Evolutionary conservation across 2,113 vertebrate genomes (phyloP), one percentile per base, ranked within the genome.

Genomic region (Brachyhypopomus occidentalis): DNA sequence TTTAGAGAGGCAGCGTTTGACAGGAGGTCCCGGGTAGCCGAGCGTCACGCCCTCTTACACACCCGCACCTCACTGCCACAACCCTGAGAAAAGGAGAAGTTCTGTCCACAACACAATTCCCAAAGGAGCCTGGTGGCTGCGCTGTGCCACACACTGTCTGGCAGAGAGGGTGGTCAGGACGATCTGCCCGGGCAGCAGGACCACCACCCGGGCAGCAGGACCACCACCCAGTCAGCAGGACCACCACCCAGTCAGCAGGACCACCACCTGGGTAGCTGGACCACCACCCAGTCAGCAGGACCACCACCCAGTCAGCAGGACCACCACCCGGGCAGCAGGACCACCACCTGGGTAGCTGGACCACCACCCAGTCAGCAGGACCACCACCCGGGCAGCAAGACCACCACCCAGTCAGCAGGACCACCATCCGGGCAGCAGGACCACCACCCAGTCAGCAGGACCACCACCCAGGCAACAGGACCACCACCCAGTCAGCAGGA

Each of bases 41-140:
- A n/a, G n/a, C n/a, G 30, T 30, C 30, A 30, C 30, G 30, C 30
- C 30, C 30, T 3, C 30, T 30, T 3, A 30, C 30, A 30, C 30
- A 30, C 30, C 30, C 58, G 77, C 83, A 20, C 63, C 38, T 72
- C 83, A 77, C 83, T 72, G 73, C 80, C 83, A 75, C 78, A 80
- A n/a, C 71, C 30, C 66, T 63, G 36, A 30, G 30, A 30, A 30
- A 3, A 30, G 30, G 30, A 30, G 30, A 30, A 30, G 30, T 80
- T 85, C 74, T 79, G 73, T 72, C 48, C 6, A 66, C 41, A 16
- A 16, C 60, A 62, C 82, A 84, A 82, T 82, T 83, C 83, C 77
- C 63, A 38, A 64, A 59, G 20, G 67, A 84, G 45, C 48, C 77
- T 74, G 73, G 64, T 38, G 62, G 67, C 30, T 76, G 27, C 67